Conservation (phyloP, 2,113 vertebrate species). For the Scatophagus argus region DNA sequence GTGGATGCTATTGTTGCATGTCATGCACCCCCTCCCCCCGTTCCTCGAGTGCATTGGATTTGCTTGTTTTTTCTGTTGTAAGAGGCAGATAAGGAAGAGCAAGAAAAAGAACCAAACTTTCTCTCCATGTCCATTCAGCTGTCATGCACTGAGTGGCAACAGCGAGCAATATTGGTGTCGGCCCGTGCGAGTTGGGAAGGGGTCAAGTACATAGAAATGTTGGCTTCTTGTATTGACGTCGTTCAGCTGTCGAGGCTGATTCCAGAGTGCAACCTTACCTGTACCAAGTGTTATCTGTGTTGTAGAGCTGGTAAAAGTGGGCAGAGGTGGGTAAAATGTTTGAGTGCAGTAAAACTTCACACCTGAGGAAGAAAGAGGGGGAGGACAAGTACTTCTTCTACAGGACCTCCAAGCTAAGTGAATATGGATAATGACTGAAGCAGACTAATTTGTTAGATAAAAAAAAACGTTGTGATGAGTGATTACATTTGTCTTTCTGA, state of each 20-base stretch:
- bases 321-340: constrained; percentile 19
- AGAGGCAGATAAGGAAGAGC: constrained; percentile 65
- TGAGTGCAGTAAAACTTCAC: constrained; percentile 32
- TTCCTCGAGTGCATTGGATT: constrained; percentile 72
- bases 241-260: constrained; percentile 55
- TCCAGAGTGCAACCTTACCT: constrained; percentile 25
- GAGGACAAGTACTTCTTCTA: background rate
- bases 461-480: too few species aligned
- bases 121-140: constrained; percentile 69
- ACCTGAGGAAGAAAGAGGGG: background rate
- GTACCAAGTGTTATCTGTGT: constrained; percentile 24
- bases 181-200: constrained; percentile 18
- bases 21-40: constrained; percentile 39
- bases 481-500: too few species aligned
- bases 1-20: constrained; percentile 78
- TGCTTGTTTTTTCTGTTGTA: constrained; percentile 65
- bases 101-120: constrained; percentile 72
- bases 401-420: background rate
- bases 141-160: constrained; percentile 71
- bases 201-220: constrained; percentile 69
- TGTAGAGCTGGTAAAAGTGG: constrained; percentile 27
- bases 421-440: too few species aligned
- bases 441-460: too few species aligned
- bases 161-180: constrained; percentile 56
- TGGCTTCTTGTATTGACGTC: constrained; percentile 53